Base-by-base conservation (phyloP, 2,888 invertebrate species). In the Tetrapedia diversipes region DNA sequence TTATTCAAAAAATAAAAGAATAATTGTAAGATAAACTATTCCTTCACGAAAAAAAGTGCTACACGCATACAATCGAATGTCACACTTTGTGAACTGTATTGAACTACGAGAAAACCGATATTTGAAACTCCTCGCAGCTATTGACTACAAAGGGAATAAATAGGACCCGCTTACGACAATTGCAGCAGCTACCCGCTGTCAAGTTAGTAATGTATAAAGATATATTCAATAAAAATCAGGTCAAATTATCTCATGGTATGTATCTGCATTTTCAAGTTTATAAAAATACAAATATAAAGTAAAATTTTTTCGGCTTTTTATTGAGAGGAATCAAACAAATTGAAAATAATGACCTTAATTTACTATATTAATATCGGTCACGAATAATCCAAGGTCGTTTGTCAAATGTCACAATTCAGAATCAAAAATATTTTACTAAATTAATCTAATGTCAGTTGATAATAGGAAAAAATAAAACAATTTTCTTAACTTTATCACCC, bases 71-170 rank as follows among this genome's bases (percentile, higher is more conserved):
- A 49, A 43, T 49, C 57, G 60, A 76, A 69, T 59, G 59, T 54
- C 66, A 66, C 45, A 70, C 53, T 73, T 69, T 68, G 63, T 54
- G 63, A 69, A 71, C 73, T 81, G 70, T 60, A 79, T 63, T 67
- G 67, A 65, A 80, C 85, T 85, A 82, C 41, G 74, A 77, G 83
- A 86, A 84, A 82, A 83, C 83, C 83, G 83, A 87, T 88, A 88
- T 69, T 79, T 67, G 80, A 81, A 81, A 74, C 83, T 84, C 77
- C 78, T 75, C 80, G 71, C 68, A 59, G 75, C 75, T 81, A 86
- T 86, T 85, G 79, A 82, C 77, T 80, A 63, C 60, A 39, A 29
- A 63, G 75, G 51, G 79, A 79, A 81, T 64, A 85, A 85, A 75
- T 60, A 74, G 72, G 60, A 72, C 53, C 60, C 63, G 69, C 69